Conservation (phyloP, 2,113 vertebrate genomes). For the Pseudopipra pipra region DNA sequence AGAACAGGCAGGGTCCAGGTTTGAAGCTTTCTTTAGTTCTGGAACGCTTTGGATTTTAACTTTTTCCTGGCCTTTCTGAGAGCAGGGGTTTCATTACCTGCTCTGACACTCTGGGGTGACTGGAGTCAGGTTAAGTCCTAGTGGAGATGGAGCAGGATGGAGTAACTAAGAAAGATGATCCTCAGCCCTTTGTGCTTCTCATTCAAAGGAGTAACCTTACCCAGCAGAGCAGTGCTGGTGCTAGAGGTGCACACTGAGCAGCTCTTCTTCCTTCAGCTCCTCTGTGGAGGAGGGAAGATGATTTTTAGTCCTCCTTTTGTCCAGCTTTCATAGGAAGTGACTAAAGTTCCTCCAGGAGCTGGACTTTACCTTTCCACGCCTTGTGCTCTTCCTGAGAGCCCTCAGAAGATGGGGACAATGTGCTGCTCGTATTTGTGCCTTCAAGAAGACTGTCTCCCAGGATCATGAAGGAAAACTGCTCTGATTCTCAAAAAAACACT, state of each 20-base stretch:
- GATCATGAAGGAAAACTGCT: background rate
- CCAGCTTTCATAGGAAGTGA: background rate
- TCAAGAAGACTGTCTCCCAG: background rate
- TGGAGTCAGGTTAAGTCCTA: background rate
- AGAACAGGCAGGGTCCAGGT: background rate
- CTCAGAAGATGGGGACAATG: background rate
- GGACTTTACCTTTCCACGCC: background rate
- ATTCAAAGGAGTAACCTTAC: background rate
- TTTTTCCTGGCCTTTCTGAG: background rate
- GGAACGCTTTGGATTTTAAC: background rate
- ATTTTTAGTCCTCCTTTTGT: background rate
- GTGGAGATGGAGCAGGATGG: background rate
- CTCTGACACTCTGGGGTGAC: background rate
- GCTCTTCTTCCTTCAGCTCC: background rate
- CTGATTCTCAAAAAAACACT: background rate
- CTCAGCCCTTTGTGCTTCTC: background rate
- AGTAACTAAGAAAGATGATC: background rate
- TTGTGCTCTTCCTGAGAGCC: background rate
- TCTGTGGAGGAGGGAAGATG: background rate
- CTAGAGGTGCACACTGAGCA: background rate
- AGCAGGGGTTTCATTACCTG: background rate
- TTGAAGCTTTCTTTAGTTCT: background rate
- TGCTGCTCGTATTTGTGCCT: background rate
- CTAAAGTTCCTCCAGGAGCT: background rate
- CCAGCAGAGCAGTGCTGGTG: background rate